Base-by-base conservation (phyloP, 2,113 vertebrate genomes). In the Oriolus oriolus region DNA sequence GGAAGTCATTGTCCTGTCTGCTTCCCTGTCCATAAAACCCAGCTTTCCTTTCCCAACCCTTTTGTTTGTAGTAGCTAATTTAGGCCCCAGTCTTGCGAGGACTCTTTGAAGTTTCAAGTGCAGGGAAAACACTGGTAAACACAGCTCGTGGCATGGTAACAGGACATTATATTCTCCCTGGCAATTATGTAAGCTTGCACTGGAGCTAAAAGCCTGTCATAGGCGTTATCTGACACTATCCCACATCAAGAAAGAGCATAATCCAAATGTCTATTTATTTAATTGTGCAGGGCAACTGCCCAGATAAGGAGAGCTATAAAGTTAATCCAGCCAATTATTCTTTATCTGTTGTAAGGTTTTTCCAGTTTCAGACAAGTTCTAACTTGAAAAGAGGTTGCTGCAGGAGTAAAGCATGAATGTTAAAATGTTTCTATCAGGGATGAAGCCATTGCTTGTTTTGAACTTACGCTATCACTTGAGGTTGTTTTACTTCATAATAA, bases 221-320 rank as follows among this genome's bases (percentile, higher is more conserved):
- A 73, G 90, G 61, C 28, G 22, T 96, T 95, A 95, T 92, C 96
- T 94, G 63, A 63, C 89, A 26, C 42, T 80, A 85, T 84, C 68
- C 95, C 76, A 90, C 95, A 94, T 96, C 92, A 96, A 96, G 96
- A 94, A 89, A 69, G 57, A 82, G 49, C 42, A 28, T 86, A 77
- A 63, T 71, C 76, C 84, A 92, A 95, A 95, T 57, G 59, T 86
- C 92, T 93, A 37, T 95, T 93, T 96, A 84, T 90, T 96, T 97
- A 97, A 96, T 96, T 97, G 94, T 95, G 84, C 69, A 42, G 74
- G 89, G 94, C 87, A 87, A 85, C 94, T 97, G 97, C 94, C 61
- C 81, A 95, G 97, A 96, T 97, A 97, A 97, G 87, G 83, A 97
- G 94, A 97, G 84, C 70, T 87, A 75, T 94, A 93, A 94, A 84